Conservation (phyloP, 2,888 invertebrate species). For the Cephus spinipes region DNA sequence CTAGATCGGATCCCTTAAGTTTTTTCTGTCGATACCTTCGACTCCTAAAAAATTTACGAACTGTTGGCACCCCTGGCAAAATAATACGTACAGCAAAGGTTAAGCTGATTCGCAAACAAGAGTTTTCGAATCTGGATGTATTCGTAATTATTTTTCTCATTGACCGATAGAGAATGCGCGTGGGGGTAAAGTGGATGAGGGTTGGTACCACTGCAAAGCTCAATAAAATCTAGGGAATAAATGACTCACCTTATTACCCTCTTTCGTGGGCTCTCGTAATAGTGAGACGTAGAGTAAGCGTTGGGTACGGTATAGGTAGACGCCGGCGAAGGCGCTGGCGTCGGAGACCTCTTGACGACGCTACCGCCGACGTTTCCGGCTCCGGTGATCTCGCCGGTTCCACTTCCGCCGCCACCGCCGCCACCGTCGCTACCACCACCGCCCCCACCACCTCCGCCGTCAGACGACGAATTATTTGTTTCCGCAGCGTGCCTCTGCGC, state of each 20-base stretch:
- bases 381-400: conserved; percentile 46
- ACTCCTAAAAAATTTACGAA: neutral
- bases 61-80: neutral
- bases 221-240: neutral
- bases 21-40: neutral
- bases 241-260: conserved; percentile 60
- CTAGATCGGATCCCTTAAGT: neutral
- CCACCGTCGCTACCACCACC: conserved; percentile 62
- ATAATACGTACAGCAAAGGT: neutral
- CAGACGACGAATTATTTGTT: conserved; percentile 53
- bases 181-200: neutral
- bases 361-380: conserved; percentile 21
- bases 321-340: conserved; percentile 57
- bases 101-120: neutral
- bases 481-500: conserved; percentile 69
- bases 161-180: neutral
- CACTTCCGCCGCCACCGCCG: conserved; percentile 47
- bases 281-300: conserved; percentile 55
- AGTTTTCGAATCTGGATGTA: neutral
- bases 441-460: conserved; percentile 62
- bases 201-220: neutral
- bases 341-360: conserved; percentile 55
- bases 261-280: conserved; percentile 62
- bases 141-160: neutral
- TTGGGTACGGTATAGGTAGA: conserved; percentile 57